These are phyloP conservation scores for Nannoperca australis DNA, from an alignment of 2,797 vertebrate genomes.

Conservation along the genomic window DNA sequence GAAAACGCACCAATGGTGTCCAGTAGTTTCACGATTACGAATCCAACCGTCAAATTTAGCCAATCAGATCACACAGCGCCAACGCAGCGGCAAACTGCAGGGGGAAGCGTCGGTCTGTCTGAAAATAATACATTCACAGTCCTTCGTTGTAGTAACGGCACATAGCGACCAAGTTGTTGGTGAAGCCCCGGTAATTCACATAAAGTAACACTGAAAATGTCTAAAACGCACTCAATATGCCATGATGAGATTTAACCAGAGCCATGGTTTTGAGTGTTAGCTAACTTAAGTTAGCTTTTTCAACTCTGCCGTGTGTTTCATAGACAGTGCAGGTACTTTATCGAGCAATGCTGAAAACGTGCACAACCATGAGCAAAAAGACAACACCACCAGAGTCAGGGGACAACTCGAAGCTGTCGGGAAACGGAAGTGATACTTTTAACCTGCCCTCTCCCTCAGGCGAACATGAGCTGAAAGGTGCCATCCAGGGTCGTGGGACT, in stretches of 20 bases:
- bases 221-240: neutral
- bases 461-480: neutral
- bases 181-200: slow-evolving; percentile 20
- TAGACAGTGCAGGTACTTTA: neutral
- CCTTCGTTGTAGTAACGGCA: slow-evolving; percentile 70
- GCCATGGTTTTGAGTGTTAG: neutral
- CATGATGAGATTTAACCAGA: too few species aligned
- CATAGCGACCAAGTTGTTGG: slow-evolving; percentile 44
- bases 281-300: neutral
- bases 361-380: slow-evolving; percentile 8
- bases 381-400: neutral
- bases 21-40: neutral
- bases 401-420: neutral
- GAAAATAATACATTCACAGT: neutral
- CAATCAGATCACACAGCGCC: slow-evolving; percentile 68
- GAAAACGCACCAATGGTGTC: slow-evolving; percentile 66
- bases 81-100: slow-evolving; percentile 25
- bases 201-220: slow-evolving; percentile 14
- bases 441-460: neutral
- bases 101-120: neutral
- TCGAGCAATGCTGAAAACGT: neutral
- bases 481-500: neutral
- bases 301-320: neutral
- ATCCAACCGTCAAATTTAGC: slow-evolving; percentile 19
- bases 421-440: neutral